Conservation (phyloP, 2,113 vertebrate genomes). For the Engystomops pustulosus region DNA sequence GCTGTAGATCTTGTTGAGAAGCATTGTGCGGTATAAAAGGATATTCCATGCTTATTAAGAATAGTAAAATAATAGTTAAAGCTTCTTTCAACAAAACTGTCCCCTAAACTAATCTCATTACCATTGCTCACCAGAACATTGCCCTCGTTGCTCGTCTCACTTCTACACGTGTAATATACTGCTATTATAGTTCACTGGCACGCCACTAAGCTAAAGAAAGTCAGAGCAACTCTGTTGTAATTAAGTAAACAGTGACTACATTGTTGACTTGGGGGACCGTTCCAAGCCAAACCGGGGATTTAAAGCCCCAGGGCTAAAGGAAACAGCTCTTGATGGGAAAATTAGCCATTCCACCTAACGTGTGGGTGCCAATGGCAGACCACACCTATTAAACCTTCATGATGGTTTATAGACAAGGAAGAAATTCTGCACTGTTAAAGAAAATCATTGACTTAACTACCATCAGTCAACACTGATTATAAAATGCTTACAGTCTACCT, state of each 20-base stretch:
- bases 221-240: constrained; percentile 45
- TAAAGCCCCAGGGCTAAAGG: constrained; percentile 41
- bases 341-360: constrained; percentile 30
- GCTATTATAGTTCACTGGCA: constrained; percentile 19
- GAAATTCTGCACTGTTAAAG: constrained; percentile 23
- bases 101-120: not conserved
- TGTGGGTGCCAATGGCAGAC: constrained; percentile 34
- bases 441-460: constrained; percentile 33
- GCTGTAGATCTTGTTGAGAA: not conserved
- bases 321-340: constrained; percentile 50
- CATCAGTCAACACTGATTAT: constrained; percentile 26
- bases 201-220: constrained; percentile 49
- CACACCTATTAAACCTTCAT: constrained; percentile 47
- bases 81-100: not conserved
- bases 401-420: constrained; percentile 48
- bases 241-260: constrained; percentile 55
- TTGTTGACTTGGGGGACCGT: constrained; percentile 45
- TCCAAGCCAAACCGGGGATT: constrained; percentile 45
- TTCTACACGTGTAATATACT: not conserved
- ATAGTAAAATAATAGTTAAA: not conserved
- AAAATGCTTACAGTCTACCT: not conserved
- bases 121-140: not conserved
- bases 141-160: not conserved
- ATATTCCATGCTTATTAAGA: not conserved
- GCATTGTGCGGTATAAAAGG: not conserved